Percentiles rank a stretch among this genome's conserved stretches.
These are phyloP conservation scores for Orthonychiurus folsomi DNA, from an alignment of 2,888 invertebrate species.

Conservation along the genomic window DNA sequence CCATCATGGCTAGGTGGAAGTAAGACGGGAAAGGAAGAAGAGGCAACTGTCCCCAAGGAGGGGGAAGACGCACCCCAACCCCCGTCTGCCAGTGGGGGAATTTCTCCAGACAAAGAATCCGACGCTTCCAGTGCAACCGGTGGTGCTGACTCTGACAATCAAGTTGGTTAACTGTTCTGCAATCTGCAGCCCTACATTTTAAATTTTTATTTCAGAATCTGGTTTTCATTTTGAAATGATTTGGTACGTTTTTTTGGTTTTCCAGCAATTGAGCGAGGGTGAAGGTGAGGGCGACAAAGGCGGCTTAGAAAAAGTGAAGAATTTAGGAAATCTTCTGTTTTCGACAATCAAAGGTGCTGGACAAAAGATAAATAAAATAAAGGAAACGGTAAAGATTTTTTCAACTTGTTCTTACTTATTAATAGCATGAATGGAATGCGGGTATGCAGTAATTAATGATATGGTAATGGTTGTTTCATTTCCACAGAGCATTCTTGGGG, in stretches of 20 bases:
- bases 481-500: conserved; percentile 86
- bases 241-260: not conserved
- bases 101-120: conserved; percentile 34
- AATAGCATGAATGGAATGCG: not conserved
- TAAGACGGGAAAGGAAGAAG: conserved; percentile 21
- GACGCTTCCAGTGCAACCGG: conserved; percentile 66
- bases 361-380: conserved; percentile 80
- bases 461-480: not conserved
- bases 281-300: conserved; percentile 26
- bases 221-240: conserved; percentile 1
- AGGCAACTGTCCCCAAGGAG: conserved; percentile 8
- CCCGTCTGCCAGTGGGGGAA: conserved; percentile 25
- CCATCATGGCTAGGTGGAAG: conserved; percentile 35
- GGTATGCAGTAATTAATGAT: not conserved
- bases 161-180: too few relatives aligned
- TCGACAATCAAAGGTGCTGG: conserved; percentile 94
- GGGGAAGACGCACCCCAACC: conserved; percentile 23
- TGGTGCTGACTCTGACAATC: conserved; percentile 73
- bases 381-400: conserved; percentile 59
- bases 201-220: not conserved
- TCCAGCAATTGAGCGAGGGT: conserved; percentile 15
- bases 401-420: too few relatives aligned
- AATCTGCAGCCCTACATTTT: not conserved
- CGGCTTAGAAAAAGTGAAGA: conserved; percentile 55
- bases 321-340: conserved; percentile 83